These are phyloP conservation scores for Loripinus fragilis DNA, from an alignment of 2,888 invertebrate genomes.

Conservation along the genomic window DNA sequence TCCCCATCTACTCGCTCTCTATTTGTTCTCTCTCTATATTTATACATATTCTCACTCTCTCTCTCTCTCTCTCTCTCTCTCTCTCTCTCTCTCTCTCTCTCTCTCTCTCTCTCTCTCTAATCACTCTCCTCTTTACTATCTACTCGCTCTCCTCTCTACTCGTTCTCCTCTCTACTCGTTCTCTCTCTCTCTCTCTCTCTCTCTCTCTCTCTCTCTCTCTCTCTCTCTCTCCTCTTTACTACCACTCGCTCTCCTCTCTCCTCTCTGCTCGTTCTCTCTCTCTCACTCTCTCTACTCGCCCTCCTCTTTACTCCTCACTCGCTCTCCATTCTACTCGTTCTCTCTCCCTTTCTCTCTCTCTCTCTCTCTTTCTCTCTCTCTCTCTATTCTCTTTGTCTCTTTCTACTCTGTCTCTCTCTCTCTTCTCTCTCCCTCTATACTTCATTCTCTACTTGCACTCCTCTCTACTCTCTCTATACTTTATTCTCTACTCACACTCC, in stretches of 20 bases:
- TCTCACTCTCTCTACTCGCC: no score
- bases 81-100: constrained; percentile 1
- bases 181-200: neutral
- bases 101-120: no score
- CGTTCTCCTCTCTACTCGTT: no score
- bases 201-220: neutral
- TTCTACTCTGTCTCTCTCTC: neutral
- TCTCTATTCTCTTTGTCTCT: no score
- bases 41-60: neutral
- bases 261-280: neutral
- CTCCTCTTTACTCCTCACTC: neutral
- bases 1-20: no score
- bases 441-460: no score
- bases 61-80: neutral
- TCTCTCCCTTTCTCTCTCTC: neutral
- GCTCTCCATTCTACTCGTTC: neutral
- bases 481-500: no score
- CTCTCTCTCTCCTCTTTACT: neutral
- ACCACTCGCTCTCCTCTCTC: neutral
- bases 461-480: no score
- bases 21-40: neutral
- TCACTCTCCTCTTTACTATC: no score
- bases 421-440: no score
- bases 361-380: neutral
- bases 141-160: no score